Evolutionary conservation across 2,113 vertebrate genomes (phyloP), one percentile per base, ranked within the genome.

Genomic region (Peromyscus californicus): DNA sequence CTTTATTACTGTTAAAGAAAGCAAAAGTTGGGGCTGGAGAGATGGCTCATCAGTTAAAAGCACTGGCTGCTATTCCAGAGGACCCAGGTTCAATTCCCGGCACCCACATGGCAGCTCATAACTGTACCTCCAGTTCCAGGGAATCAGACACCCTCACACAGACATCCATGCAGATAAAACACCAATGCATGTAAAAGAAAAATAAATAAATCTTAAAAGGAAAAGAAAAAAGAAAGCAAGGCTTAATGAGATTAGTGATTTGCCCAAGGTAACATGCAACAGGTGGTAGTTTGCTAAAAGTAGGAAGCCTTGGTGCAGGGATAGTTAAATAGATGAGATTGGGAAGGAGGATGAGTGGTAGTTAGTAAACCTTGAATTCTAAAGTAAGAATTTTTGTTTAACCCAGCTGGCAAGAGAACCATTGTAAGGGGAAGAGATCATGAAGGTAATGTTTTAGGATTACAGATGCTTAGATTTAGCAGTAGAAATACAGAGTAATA

Each of bases 251-350:
- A 75, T 85, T 85, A 89, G 72, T 26, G 57, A 82, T 95, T 95
- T 96, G 21, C 29, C 26, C 42, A 86, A 89, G 83, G 57, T 91
- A 89, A 57, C 67, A 36, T 79, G 45, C 39, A 39, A 63, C 83
- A 95, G 91, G 39, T 91, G 70, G 65, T 85, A 94, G 85, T 94
- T 96, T 95, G 61, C 75, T 61, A 2, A 85, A 90, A 91, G 59
- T 61, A 97, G 89, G 79, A 95, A 70, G 51, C n/a, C n/a, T 85
- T 95, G 72, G 13, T 76, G 83, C 63, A 89, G 19, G 42, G 75
- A 78, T 92, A 83, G 95, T 74, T 90, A 67, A 87, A 45, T 92
- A 91, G 91, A 82, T 42, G 75, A 91, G 45, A 42, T 36, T 70
- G 51, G 65, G 29, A 76, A 94, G 65, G 82, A 91, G 12, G 57